phyloP scores from a whole-genome alignment of 1,140 invertebrate species.

The Matsumurasca onukii region DNA sequence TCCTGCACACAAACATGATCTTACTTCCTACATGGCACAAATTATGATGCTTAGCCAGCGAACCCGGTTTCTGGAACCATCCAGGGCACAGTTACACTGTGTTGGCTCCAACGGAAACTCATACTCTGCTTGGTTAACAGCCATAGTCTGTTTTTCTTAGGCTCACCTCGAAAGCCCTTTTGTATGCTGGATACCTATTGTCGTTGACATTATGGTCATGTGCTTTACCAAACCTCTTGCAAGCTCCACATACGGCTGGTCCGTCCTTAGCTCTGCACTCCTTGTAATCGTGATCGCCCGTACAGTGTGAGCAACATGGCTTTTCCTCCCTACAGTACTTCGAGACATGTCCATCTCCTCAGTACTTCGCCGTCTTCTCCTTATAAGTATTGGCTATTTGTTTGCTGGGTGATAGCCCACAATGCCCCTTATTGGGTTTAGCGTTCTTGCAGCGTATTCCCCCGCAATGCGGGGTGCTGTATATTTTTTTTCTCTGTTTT shows the following conservation, averaged over 20 bases:
- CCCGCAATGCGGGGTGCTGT: too few species aligned
- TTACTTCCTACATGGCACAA: neutral
- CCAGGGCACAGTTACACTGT: neutral
- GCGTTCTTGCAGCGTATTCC: too few species aligned
- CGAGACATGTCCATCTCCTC: slow-evolving; percentile 29
- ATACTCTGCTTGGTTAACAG: neutral
- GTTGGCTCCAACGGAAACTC: neutral
- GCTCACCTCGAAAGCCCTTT: too few species aligned
- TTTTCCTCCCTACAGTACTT: slow-evolving; percentile 21
- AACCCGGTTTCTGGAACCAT: neutral
- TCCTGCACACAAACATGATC: neutral
- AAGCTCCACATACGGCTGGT: neutral
- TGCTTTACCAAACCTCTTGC: neutral
- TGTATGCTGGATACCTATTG: neutral
- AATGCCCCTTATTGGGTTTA: too few species aligned
- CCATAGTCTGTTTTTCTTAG: neutral
- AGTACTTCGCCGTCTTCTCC: too few species aligned
- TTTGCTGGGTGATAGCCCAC: too few species aligned
- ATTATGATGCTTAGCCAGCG: neutral
- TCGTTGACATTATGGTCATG: neutral
- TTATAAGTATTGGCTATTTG: too few species aligned
- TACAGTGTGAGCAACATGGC: neutral
- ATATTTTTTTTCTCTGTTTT: too few species aligned
- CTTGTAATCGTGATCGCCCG: neutral
- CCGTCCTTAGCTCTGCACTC: neutral